phyloP scores from a whole-genome alignment of 2,888 invertebrate genomes.

The Tipula lateralis region DNA sequence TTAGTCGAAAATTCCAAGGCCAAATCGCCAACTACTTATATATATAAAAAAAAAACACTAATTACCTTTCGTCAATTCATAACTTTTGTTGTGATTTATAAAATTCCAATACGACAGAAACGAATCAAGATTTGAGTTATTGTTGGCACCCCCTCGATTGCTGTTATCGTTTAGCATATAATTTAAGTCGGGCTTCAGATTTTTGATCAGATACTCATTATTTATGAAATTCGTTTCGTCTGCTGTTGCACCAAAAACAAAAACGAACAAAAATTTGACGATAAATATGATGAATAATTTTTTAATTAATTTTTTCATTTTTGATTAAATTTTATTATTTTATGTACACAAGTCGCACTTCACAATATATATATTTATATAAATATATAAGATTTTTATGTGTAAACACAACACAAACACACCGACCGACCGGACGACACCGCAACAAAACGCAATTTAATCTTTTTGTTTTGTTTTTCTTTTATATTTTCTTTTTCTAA shows the following conservation, averaged over 20 bases:
- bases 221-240: slow-evolving; percentile 30
- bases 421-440: slow-evolving; percentile 14
- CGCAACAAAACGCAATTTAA: slow-evolving; percentile 24
- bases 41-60: not conserved
- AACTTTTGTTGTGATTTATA: slow-evolving; percentile 4
- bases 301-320: not conserved
- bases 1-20: slow-evolving; percentile 7
- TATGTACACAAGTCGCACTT: too few relatives aligned
- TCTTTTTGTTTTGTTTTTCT: not conserved
- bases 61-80: slow-evolving; percentile 12
- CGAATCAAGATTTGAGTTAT: not conserved
- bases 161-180: not conserved
- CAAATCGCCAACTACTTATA: not conserved
- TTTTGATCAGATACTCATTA: slow-evolving; percentile 30
- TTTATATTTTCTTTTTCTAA: not conserved
- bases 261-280: not conserved
- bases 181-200: slow-evolving; percentile 31
- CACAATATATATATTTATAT: too few relatives aligned
- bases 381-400: not conserved
- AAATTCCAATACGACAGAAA: slow-evolving; percentile 24
- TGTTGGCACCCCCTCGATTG: not conserved
- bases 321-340: not conserved
- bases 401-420: not conserved
- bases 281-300: not conserved
- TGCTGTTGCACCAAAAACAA: not conserved